These are phyloP conservation scores for Minunthozetes semirufus DNA, from an alignment of 2,888 invertebrate species.

Conservation along the genomic window DNA sequence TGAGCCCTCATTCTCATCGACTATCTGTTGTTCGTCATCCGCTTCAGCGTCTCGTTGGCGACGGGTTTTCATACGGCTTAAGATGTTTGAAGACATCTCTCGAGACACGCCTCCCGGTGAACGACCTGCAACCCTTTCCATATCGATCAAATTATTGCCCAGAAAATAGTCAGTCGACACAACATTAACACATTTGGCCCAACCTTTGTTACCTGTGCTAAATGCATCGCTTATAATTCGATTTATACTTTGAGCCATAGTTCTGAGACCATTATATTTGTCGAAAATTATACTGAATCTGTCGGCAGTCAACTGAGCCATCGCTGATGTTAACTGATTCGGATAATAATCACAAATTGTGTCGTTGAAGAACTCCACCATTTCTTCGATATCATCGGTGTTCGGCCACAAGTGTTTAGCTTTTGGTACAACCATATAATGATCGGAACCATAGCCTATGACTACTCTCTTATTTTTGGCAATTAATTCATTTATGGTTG, in stretches of 20 bases:
- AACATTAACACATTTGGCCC: conserved; percentile 42
- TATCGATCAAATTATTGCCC: conserved; percentile 41
- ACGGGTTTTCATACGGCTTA: too few relatives aligned
- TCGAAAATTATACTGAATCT: conserved; percentile 38
- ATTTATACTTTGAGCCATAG: conserved; percentile 42
- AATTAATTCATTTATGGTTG: conserved; percentile 19
- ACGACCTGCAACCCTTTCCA: too few relatives aligned
- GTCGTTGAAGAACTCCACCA: conserved; percentile 54
- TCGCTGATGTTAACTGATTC: conserved; percentile 36
- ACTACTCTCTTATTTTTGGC: conserved; percentile 32
- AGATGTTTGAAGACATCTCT: too few relatives aligned
- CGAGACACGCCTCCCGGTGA: too few relatives aligned
- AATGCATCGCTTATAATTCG: conserved; percentile 1
- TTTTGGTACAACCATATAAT: conserved; percentile 32
- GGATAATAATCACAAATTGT: conserved; percentile 39
- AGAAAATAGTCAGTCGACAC: conserved; percentile 42
- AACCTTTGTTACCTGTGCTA: conserved; percentile 35
- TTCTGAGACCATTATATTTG: conserved; percentile 41
- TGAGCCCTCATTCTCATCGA: too few relatives aligned
- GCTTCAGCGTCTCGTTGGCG: too few relatives aligned
- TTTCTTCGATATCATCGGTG: conserved; percentile 53
- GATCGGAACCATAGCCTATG: conserved; percentile 30
- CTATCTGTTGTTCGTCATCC: too few relatives aligned
- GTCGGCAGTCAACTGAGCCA: conserved; percentile 42
- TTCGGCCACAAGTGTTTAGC: conserved; percentile 55